Evolutionary conservation across 2,888 invertebrate genomes (phyloP).

Genomic region (Rotaria macrura): DNA sequence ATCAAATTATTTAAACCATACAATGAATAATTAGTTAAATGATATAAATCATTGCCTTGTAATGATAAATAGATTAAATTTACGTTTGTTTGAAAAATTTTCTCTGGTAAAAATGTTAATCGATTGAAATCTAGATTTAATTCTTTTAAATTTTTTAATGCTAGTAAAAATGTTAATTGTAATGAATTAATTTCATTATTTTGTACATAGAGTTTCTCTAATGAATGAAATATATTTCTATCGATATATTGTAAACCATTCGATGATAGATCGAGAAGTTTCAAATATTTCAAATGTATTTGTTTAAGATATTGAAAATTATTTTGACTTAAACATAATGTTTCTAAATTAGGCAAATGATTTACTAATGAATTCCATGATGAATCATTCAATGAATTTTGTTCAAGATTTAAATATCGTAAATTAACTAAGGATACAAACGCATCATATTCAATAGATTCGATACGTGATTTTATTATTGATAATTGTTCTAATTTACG

Average conservation of each 20-base stretch:
- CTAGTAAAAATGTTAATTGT: conserved; percentile 23
- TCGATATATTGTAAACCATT: conserved; percentile 20
- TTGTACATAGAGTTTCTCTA: conserved; percentile 24
- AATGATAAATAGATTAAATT: conserved; percentile 22
- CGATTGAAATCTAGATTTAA: conserved; percentile 29
- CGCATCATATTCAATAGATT: background rate
- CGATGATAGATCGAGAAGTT: background rate
- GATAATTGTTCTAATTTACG: conserved; percentile 25
- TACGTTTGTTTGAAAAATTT: background rate
- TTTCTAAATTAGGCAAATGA: background rate
- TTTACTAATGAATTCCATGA: background rate
- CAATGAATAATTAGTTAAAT: background rate
- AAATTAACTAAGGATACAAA: background rate
- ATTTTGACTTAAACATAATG: conserved; percentile 22
- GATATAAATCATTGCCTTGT: conserved; percentile 24
- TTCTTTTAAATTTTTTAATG: conserved; percentile 18
- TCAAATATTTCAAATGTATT: conserved; percentile 17
- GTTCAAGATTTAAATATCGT: conserved; percentile 23
- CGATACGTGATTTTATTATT: conserved; percentile 12
- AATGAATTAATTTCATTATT: conserved; percentile 33
- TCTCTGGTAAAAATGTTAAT: conserved; percentile 22
- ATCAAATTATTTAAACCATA: conserved; percentile 17
- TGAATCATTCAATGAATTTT: conserved; percentile 9
- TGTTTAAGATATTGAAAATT: background rate
- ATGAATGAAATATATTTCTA: background rate